Base-by-base conservation (phyloP, 2,797 vertebrate genomes). In the Megaceryle alcyon region DNA sequence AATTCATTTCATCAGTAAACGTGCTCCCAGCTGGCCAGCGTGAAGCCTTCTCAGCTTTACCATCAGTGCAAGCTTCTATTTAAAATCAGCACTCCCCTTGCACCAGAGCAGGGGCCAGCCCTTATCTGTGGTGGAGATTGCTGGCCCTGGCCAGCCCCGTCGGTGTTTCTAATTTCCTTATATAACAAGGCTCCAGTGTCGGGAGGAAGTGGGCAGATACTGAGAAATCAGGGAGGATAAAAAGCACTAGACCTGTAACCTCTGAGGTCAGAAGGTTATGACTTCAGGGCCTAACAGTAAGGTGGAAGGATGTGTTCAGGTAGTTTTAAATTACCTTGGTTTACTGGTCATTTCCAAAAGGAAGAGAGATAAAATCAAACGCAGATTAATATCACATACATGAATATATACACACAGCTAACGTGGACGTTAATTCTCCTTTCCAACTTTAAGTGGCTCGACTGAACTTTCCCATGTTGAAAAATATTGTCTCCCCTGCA, bases 91-190 rank as follows among this genome's bases (percentile, higher is more conserved):
- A 81, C 95, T 97, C 88, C 70, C 90, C 86, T 83, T 82, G 91
- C 96, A 96, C 44, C 81, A 68, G 79, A 61, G 81, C 80, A 63
- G 81, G 92, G 86, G 92, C 92, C 53, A 73, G 89, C 80, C 91
- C 97, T 98, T 98, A 98, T 98, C 98, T 97, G 70, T 35, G 92
- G 91, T 80, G 64, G 94, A 97, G 97, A 96, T 65, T 95, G 82
- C 88, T 82, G 94, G 91, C 91, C 93, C 86, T 69, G 81, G 59
- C 33, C 90, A 39, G 70, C 75, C 92, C 14, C 28, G 14, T 96
- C 83, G 77, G 97, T 98, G 98, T 98, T 98, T 98, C 97, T 97
- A 98, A 98, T 98, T 98, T 98, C 98, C 98, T 98, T 97, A 97
- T 96, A 97, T 98, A 98, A 98, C 97, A 97, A 98, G 96, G 96